Evolutionary conservation across 2,797 vertebrate genomes (phyloP).

Genomic region (Mustela erminea): DNA sequence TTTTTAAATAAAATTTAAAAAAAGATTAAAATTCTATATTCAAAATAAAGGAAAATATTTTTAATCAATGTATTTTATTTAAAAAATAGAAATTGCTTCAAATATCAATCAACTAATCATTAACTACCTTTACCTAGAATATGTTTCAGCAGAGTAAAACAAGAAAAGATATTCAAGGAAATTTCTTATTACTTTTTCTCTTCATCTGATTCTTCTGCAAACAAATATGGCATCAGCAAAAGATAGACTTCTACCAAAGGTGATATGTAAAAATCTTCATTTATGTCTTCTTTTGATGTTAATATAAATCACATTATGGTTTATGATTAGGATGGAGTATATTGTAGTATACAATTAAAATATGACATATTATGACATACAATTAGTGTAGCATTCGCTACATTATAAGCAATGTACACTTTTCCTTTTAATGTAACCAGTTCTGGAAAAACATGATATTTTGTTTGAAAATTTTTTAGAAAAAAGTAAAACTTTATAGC

Average conservation of each 20-base stretch:
- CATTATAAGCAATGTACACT: not conserved
- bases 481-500: not conserved
- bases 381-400: not conserved
- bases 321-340: not conserved
- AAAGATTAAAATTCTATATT: not conserved
- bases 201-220: not conserved
- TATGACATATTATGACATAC: not conserved
- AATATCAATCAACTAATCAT: not conserved
- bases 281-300: not conserved
- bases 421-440: not conserved
- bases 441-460: not conserved
- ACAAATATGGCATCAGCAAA: not conserved
- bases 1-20: no score
- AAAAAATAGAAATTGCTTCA: no score
- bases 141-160: not conserved
- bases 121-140: not conserved
- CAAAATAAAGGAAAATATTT: not conserved
- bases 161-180: not conserved
- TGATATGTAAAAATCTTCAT: not conserved
- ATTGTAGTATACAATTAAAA: not conserved
- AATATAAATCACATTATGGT: not conserved
- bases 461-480: not conserved
- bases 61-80: not conserved
- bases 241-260: not conserved
- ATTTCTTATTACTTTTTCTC: not conserved